Evolutionary conservation across 2,888 invertebrate genomes (phyloP), one percentile per base, ranked within the genome.

Genomic region (Platynereis dumerilii): DNA sequence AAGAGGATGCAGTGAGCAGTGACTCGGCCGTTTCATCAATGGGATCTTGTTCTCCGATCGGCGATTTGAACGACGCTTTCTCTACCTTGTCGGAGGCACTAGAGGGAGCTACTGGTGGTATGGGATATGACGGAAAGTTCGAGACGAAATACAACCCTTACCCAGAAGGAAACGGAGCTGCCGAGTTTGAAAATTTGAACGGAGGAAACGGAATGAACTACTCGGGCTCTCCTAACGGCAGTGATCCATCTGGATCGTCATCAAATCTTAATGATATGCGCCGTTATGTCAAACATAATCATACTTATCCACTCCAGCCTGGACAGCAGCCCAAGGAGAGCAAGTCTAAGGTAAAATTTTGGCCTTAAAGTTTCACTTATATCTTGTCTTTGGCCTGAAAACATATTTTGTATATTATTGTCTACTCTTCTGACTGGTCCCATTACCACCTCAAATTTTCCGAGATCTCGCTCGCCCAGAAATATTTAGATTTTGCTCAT

Each of bases 91-190:
- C 62, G 1, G 58, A 64, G 1, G 78, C 77, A n/a, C 69, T 80
- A 26, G 79, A 79, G 72, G 81, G 81, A 5, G 82, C 82, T 20
- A 80, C 78, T 12, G 81, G 82, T 28, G 80, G 80, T 20, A 75
- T 74, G 54, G 61, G 54, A 53, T 54, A 54, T 22, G 61, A 61
- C 12, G 26, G 39, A 29, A 63, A 61, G 61, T 24, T 55, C 7
- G 66, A 67, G 56, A 26, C 48, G 26, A 45, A 57, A 10, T 60
- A 67, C 60, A 59, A 27, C 26, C 53, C 39, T 2, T 24, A 28
- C 22, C 17, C 55, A 22, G 24, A 20, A 10, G 26, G 26, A 15
- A 56, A 57, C 29, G 22, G 45, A 2, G 20, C 28, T 27, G 29
- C 17, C 20, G 64, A 64, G 20, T 27, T 53, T 42, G 54, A 52